Evolutionary conservation across 2,113 vertebrate species (phyloP), one percentile per base, ranked within the genome.

Genomic region (Cyanistes caeruleus): DNA sequence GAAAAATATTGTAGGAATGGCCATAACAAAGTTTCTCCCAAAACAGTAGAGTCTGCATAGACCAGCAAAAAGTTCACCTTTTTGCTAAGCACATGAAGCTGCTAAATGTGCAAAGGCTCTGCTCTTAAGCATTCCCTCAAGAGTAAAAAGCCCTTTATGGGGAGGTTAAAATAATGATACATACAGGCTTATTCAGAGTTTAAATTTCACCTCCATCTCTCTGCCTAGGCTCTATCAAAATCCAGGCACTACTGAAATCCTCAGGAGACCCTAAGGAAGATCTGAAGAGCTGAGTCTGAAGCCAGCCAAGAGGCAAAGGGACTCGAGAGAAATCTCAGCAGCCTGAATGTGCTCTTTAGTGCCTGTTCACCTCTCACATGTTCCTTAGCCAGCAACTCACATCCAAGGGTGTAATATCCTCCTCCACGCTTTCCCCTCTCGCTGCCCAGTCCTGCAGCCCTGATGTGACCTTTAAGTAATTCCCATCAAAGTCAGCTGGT

Each of bases 271-370:
- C 8, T 2, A 72, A 75, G 20, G 80, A 92, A 97, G 95, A 96
- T 93, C 93, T 93, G 80, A 97, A 95, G 89, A 56, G 80, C 94
- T 93, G 95, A 96, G 41, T 81, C 77, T 95, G 95, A 96, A 97
- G 94, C 33, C 96, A 97, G 94, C 96, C 96, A 97, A 95, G 87
- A 96, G 96, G 96, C 95, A 97, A 86, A 96, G 86, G 81, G 93
- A 44, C 96, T 95, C 95, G 0, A 69, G 96, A 96, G 96, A 89
- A 81, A 95, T 95, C 93, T 93, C 94, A 87, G 73, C 94, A 96
- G 93, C 80, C 93, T 78, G 89, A 60, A 78, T 70, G 33, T 75
- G 91, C 73, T 96, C 84, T 95, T 97, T 95, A 97, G 97, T 97
- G 95, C 93, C 94, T 97, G 2, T 95, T 94, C 94, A 69, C 96